These are phyloP conservation scores for Paracyclopina nana DNA, from an alignment of 1,140 invertebrate genomes.

Conservation along the genomic window DNA sequence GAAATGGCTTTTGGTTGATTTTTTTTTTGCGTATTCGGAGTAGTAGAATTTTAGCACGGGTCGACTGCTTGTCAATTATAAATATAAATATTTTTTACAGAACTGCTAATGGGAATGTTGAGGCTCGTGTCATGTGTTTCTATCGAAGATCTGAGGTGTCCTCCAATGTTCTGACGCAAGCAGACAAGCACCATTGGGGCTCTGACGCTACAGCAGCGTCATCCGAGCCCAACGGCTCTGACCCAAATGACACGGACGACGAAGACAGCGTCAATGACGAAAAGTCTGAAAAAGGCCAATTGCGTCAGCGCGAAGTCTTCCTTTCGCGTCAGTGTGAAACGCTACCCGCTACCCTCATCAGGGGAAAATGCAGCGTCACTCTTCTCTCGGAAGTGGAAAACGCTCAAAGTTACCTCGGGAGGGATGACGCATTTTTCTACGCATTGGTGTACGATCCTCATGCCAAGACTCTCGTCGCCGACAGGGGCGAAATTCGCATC, in stretches of 20 bases:
- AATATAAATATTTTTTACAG: too few relatives aligned
- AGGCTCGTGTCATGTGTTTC: slow-evolving; percentile 98
- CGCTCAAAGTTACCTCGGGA: slow-evolving; percentile 60
- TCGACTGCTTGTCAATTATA: not conserved
- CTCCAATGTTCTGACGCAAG: slow-evolving; percentile 71
- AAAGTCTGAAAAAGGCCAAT: slow-evolving; percentile 64
- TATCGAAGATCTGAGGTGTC: slow-evolving; percentile 90
- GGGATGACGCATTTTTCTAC: slow-evolving; percentile 91
- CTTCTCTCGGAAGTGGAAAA: slow-evolving; percentile 95
- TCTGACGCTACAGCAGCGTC: not conserved
- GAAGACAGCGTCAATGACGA: slow-evolving; percentile 10
- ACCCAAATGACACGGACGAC: slow-evolving; percentile 18
- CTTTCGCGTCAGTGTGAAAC: slow-evolving; percentile 93
- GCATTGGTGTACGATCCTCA: slow-evolving; percentile 97
- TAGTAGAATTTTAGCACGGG: too few relatives aligned
- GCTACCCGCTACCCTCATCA: slow-evolving; percentile 89
- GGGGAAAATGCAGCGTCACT: slow-evolving; percentile 95
- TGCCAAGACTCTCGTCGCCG: slow-evolving; percentile 92
- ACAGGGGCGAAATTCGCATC: slow-evolving; percentile 70
- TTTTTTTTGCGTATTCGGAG: not conserved
- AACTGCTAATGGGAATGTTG: slow-evolving; percentile 57
- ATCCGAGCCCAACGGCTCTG: not conserved
- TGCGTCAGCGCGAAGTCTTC: slow-evolving; percentile 94
- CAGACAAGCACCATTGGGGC: slow-evolving; percentile 35
- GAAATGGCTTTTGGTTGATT: not conserved